Evolutionary conservation across 2,888 invertebrate species (phyloP), one percentile per base, ranked within the genome.

Genomic region (Harpalus rufipes): DNA sequence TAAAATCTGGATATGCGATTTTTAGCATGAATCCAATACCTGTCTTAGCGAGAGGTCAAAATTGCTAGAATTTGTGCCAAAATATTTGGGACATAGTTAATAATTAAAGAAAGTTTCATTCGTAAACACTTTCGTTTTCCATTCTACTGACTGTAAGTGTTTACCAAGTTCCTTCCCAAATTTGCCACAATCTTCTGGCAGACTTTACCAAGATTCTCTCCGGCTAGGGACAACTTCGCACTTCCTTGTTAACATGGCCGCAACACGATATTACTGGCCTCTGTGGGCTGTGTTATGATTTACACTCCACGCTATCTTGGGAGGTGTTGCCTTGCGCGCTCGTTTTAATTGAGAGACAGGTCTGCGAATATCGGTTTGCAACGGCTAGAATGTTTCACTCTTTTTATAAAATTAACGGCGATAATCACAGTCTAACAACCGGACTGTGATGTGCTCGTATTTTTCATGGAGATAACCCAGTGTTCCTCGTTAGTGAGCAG

Each of bases 221-320:
- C 18, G 74, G 74, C 83, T 61, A 74, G 74, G 83, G 74, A 74
- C 83, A 76, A 32, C 58, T 83, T 83, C 51, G 18, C 76, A 44
- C 16, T 72, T 25, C 59, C 85, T 86, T 87, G 87, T 87, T 86
- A 87, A 87, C 87, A 86, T 86, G 85, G 86, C 86, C 87, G 86
- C 86, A 87, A 87, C 86, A 87, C 84, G 86, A 87, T 87, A 86
- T 85, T 83, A 85, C 81, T 87, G 87, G 86, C 86, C 87, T 87
- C 86, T 87, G 84, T 86, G 85, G 86, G 86, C 85, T 63, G 7
- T 41, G 58, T 61, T 79, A 87, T 87, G 87, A 87, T 87, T 87
- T 87, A 87, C 87, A 85, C 59, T 74, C 83, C 86, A 86, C 86
- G 72, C 72, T 74, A 74, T 78, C 82, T 76, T 85, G 86, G 87